These are phyloP conservation scores for Fistularia commersonii DNA, from an alignment of 2,797 vertebrate species.

Conservation along the genomic window DNA sequence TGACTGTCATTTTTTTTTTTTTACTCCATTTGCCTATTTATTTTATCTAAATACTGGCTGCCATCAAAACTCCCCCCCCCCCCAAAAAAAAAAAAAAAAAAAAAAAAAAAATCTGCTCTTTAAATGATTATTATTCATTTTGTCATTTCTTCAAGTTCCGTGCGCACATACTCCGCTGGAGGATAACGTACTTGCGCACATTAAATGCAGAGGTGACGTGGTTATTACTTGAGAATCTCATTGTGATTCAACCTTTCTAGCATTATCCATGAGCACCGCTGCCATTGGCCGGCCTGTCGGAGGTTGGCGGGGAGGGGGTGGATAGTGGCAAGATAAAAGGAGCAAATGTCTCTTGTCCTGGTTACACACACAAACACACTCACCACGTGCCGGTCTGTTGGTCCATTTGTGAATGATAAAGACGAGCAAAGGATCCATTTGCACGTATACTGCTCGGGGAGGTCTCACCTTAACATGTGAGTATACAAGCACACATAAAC, in stretches of 20 bases:
- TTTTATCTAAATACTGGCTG: too few species aligned
- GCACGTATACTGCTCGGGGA: constrained; percentile 14
- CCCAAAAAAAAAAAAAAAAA: too few species aligned
- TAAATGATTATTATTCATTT: too few species aligned
- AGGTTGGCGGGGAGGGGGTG: constrained; percentile 54
- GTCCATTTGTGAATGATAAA: constrained; percentile 20
- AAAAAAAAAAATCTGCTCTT: too few species aligned
- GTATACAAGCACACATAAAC: constrained; percentile 27
- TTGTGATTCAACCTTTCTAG: constrained; percentile 54
- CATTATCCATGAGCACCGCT: constrained; percentile 31
- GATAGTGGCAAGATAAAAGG: constrained; percentile 64
- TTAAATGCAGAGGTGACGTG: constrained; percentile 1
- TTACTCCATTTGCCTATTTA: too few species aligned
- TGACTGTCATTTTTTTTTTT: too few species aligned
- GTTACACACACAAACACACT: constrained; percentile 18
- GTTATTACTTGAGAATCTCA: constrained; percentile 38
- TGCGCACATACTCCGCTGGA: not conserved
- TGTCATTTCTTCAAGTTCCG: not conserved
- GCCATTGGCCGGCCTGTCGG: constrained; percentile 68
- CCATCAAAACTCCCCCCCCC: too few species aligned
- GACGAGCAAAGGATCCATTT: constrained; percentile 31
- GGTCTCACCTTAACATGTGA: constrained; percentile 49
- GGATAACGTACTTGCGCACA: too few species aligned
- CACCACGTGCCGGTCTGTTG: constrained; percentile 18
- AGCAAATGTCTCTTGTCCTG: constrained; percentile 54